Conservation (phyloP, 2,113 vertebrate genomes). For the Fregata magnificens region DNA sequence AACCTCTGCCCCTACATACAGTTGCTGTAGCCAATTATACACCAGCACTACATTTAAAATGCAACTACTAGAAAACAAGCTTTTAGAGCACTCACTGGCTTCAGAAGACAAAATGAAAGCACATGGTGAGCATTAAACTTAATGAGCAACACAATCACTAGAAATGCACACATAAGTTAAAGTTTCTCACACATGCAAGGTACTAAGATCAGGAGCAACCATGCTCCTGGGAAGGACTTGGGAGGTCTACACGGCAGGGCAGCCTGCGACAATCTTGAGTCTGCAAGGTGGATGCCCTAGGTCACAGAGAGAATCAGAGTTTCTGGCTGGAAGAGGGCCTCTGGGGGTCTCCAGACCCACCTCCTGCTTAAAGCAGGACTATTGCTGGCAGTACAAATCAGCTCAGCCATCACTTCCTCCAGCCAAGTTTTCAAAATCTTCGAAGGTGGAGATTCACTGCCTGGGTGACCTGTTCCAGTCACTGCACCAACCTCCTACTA, state of each 20-base stretch:
- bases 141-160: background rate
- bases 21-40: background rate
- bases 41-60: background rate
- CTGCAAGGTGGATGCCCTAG: background rate
- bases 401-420: background rate
- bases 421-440: background rate
- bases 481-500: background rate
- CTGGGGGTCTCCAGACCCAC: background rate
- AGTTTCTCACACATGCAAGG: background rate
- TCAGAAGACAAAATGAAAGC: conserved; percentile 6
- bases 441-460: no score
- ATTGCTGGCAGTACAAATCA: background rate
- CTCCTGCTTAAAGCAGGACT: background rate
- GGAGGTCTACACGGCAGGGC: background rate
- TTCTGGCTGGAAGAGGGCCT: background rate
- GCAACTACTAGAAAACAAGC: background rate
- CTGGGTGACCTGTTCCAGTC: background rate
- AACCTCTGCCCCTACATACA: conserved; percentile 8
- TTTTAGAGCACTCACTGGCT: background rate
- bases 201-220: background rate
- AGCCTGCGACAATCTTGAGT: accelerated
- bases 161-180: background rate
- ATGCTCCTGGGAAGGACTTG: background rate
- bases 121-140: background rate
- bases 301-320: background rate